These are phyloP conservation scores for Digitonthophagus gazella DNA, from an alignment of 2,888 invertebrate species.

Conservation along the genomic window DNA sequence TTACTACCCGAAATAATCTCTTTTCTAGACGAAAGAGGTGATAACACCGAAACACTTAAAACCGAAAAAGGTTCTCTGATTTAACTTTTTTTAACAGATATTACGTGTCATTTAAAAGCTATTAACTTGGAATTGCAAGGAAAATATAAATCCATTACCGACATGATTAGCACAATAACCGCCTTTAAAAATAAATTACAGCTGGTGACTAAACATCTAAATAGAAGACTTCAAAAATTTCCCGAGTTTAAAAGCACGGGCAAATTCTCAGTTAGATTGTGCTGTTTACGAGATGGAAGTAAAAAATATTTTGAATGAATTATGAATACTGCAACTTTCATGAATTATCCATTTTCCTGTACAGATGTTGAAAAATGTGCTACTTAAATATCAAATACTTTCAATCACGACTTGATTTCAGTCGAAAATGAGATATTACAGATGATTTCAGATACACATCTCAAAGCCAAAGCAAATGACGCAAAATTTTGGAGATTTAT, in stretches of 20 bases:
- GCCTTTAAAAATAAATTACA: too few relatives aligned
- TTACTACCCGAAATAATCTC: constrained; percentile 31
- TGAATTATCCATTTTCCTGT: too few relatives aligned
- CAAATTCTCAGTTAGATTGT: too few relatives aligned
- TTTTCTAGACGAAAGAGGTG: constrained; percentile 33
- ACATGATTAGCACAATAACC: too few relatives aligned
- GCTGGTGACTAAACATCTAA: too few relatives aligned
- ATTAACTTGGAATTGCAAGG: background rate
- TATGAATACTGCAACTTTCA: constrained; percentile 22
- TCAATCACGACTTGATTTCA: constrained; percentile 24
- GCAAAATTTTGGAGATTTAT: constrained; percentile 21
- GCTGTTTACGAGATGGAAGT: too few relatives aligned
- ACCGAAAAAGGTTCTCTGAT: too few relatives aligned
- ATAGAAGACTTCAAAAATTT: too few relatives aligned
- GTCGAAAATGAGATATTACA: constrained; percentile 24
- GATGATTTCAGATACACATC: too few relatives aligned
- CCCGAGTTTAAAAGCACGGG: too few relatives aligned
- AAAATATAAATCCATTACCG: too few relatives aligned
- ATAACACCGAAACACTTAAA: constrained; percentile 30
- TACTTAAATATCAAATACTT: constrained; percentile 28
- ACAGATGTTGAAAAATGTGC: constrained; percentile 27
- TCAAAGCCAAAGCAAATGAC: constrained; percentile 9
- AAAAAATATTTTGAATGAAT: constrained; percentile 23
- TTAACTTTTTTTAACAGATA: background rate
- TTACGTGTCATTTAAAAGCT: background rate